Base-by-base conservation (phyloP, 1,140 invertebrate genomes). In the Drosophila lacteicornis region DNA sequence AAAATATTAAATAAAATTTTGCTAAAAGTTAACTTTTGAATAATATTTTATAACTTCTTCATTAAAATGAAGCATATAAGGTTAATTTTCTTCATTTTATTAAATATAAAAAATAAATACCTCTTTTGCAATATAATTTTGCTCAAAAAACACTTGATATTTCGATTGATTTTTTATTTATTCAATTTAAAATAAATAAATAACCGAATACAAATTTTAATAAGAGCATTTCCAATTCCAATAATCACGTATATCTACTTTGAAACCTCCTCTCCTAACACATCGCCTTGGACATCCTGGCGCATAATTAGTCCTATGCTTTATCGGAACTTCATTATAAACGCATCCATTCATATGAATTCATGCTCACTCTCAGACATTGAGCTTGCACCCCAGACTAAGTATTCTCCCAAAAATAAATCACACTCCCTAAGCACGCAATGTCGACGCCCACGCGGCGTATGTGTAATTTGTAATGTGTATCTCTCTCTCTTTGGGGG, bases 361-460 rank as follows among this genome's bases (percentile, higher is more conserved):
- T 36, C 51, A 38, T 60, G 15, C 51, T 57, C 27, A 43, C 33
- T 42, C 53, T 17, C 19, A 38, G 19, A 42, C 47, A 43, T 38
- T 36, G 12, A 47, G 36, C 57, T 27, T 36, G 19, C 70, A 66
- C 53, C 67, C 11, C 57, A 73, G 45, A 51, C 45, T 15, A 5
- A 6, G 53, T 55, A 71, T 61, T 73, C 59, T 75, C 62, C 57
- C 78, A 80, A 73, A 77, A 66, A 81, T 82, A 82, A 81, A 82
- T 82, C 79, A 82, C 75, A 65, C 66, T 50, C 59, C 66, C 69
- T 82, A 82, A 82, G 80, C 80, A 82, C 79, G 68, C 79, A 60
- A 82, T 67, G 68, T 82, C 80, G 80, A 73, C 80, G 79, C 74
- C 77, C 56, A 79, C 67, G 49, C 42, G 65, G 76, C 76, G 76